phyloP scores from a whole-genome alignment of 2,797 vertebrate genomes.

The Atherinosoma microstoma region DNA sequence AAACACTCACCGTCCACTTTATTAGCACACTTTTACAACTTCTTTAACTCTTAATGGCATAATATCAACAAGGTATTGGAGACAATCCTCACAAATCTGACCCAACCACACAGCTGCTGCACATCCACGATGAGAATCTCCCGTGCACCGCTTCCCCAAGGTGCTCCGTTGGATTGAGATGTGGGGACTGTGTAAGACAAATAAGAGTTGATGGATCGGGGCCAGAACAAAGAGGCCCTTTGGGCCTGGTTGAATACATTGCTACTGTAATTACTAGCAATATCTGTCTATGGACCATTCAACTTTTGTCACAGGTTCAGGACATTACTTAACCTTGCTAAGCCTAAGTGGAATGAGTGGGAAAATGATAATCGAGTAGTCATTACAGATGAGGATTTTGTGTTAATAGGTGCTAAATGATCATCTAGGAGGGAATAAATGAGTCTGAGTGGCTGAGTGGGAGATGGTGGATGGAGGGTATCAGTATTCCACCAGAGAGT shows the following conservation, averaged over 20 bases:
- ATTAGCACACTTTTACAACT: too few relatives aligned
- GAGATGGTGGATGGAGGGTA: constrained; percentile 61
- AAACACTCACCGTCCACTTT: too few relatives aligned
- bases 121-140: too few relatives aligned
- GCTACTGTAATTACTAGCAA: constrained; percentile 65
- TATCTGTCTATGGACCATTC: constrained; percentile 71
- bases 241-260: constrained; percentile 58
- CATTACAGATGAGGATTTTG: constrained; percentile 73
- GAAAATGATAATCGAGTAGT: constrained; percentile 76
- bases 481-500: constrained; percentile 61
- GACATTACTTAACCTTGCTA: constrained; percentile 79
- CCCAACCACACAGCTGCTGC: too few relatives aligned
- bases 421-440: constrained; percentile 76
- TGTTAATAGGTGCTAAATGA: constrained; percentile 81
- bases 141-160: too few relatives aligned
- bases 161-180: too few relatives aligned
- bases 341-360: constrained; percentile 68
- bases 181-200: neutral
- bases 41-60: too few relatives aligned
- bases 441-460: constrained; percentile 70
- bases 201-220: constrained; percentile 46
- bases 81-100: too few relatives aligned
- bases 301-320: constrained; percentile 67
- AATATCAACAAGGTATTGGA: too few relatives aligned
- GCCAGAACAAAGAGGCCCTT: constrained; percentile 48